phyloP scores from a whole-genome alignment of 2,888 invertebrate genomes.

The Sinelater perroti region DNA sequence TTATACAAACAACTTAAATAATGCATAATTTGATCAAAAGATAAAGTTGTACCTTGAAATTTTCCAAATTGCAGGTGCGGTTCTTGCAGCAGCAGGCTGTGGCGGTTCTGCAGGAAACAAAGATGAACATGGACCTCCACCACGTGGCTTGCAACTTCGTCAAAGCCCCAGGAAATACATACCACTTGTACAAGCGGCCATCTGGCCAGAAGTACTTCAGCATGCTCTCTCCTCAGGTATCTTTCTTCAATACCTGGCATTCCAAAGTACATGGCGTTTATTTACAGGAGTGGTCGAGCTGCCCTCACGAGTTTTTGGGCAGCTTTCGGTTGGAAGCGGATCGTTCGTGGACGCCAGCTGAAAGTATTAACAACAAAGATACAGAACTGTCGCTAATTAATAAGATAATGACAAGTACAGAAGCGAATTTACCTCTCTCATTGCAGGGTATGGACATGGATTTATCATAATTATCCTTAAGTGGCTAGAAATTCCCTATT shows the following conservation, averaged over 20 bases:
- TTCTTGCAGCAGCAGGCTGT: slow-evolving; percentile 73
- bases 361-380: slow-evolving; percentile 55
- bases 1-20: too few relatives aligned
- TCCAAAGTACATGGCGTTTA: not conserved
- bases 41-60: too few relatives aligned
- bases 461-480: slow-evolving; percentile 26
- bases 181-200: slow-evolving; percentile 73
- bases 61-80: slow-evolving; percentile 67
- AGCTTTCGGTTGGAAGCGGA: slow-evolving; percentile 75
- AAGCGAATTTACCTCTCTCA: not conserved
- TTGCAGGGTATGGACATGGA: slow-evolving; percentile 36
- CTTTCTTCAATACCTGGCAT: too few relatives aligned
- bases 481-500: too few relatives aligned
- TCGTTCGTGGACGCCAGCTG: slow-evolving; percentile 73
- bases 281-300: slow-evolving; percentile 73
- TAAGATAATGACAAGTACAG: slow-evolving; percentile 32
- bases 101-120: slow-evolving; percentile 67
- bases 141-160: slow-evolving; percentile 78
- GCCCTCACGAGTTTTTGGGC: slow-evolving; percentile 70
- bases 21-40: too few relatives aligned
- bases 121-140: slow-evolving; percentile 68
- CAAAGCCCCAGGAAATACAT: slow-evolving; percentile 75
- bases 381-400: slow-evolving; percentile 46
- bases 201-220: slow-evolving; percentile 77
- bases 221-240: slow-evolving; percentile 76